Evolutionary conservation across 2,797 vertebrate genomes (phyloP), one percentile per base, ranked within the genome.

Genomic region (Halcyon smyrnensis): DNA sequence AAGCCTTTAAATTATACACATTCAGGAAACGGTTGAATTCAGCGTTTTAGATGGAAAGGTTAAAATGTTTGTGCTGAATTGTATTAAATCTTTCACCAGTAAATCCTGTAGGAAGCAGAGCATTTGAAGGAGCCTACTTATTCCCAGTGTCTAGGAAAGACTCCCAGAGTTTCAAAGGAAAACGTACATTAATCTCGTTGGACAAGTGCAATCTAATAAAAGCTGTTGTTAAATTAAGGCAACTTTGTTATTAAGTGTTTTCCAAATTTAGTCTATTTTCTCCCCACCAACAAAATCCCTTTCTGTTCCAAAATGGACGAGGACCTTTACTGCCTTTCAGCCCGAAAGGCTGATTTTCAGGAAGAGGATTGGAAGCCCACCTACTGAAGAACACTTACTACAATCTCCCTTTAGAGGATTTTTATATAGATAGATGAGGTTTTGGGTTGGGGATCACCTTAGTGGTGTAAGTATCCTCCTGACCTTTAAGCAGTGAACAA

Each of bases 21-120:
- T 97, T 97, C 98, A 97, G 98, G 98, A 98, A 98, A 98, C 64
- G 65, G 91, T 92, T 87, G 97, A 97, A 96, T 96, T 98, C 97
- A 95, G 79, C 64, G 8, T 95, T 94, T 95, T 63, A 68, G 95
- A 95, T 36, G 79, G 96, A 97, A 79, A 97, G 95, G 96, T 96
- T 97, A 94, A 92, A 74, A 90, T 95, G 94, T 97, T 97, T 89
- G 94, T 96, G 96, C 87, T 87, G 93, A 94, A 89, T 97, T 96
- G 93, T 96, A 96, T 93, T 94, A 87, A 97, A 97, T 97, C 96
- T 95, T 92, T 97, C 94, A 89, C 94, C 95, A 96, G 96, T 96
- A 97, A 97, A 95, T 94, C 96, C 97, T 69, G 80, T 87, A 93
- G 95, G 97, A 98, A 97, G 97, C 89, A 94, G 85, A 70, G 79